Evolutionary conservation across 1,140 invertebrate genomes (phyloP), one percentile per base, ranked within the genome.

Genomic region (Lineus longissimus): DNA sequence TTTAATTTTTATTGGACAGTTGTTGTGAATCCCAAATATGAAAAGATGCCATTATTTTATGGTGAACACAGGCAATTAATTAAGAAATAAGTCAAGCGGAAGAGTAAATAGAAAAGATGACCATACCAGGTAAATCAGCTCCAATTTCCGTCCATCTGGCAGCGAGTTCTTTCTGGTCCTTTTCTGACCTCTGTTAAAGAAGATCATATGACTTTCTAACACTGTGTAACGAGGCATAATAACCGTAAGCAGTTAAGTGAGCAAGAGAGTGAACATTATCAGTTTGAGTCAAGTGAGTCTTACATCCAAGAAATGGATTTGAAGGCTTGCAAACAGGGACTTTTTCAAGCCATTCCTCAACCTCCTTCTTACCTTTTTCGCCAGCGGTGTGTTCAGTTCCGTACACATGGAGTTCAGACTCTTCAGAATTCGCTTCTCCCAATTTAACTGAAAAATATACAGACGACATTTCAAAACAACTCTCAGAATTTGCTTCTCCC

Each of bases 331-430:
- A 41, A 25, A 33, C 51, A 57, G 31, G 55, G 15, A 55, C 23
- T 22, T 55, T 54, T n/a, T 47, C 29, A 59, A 17, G 1, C 19
- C n/a, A 47, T 4, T n/a, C n/a, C n/a, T n/a, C n/a, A n/a, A n/a
- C n/a, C n/a, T n/a, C n/a, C 2, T 2, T 33, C 45, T 66, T 72
- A 83, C 81, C 71, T 76, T 82, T 70, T 76, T 75, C 11, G 81
- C 78, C 45, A 84, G 70, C 51, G 79, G 77, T 61, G 83, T 79
- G 67, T 90, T 91, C 31, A 97, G 82, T 81, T 97, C 93, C 61
- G 88, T 89, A 66, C 92, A 93, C 90, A 97, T 96, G 2, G 93
- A 94, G 83, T 96, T 94, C 36, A 97, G 82, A 19, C 93, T 95
- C 83, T 97, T 97, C 68, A 94, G 88, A 61, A 97, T 93, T 65